A percentile compares a stretch with the other conserved stretches of the same genome.
These are phyloP conservation scores for Lasaia peninsularis DNA, from an alignment of 1,140 invertebrate genomes.

Conservation along the genomic window DNA sequence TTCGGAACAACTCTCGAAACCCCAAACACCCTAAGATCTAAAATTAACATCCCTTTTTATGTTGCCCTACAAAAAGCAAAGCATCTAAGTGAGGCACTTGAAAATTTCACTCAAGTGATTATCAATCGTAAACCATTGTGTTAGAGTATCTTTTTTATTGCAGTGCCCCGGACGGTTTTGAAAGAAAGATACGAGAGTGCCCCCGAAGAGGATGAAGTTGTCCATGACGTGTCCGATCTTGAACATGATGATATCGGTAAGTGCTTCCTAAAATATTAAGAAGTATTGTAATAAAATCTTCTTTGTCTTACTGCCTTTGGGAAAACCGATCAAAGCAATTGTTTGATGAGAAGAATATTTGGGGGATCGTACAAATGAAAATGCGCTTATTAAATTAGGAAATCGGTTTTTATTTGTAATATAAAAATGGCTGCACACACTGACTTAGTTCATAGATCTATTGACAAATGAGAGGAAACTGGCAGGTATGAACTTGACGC, in stretches of 20 bases:
- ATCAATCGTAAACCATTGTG: constrained; percentile 22
- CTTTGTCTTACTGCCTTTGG: constrained; percentile 1
- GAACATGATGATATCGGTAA: constrained; percentile 75
- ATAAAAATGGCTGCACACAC: too few species aligned
- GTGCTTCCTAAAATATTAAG: constrained; percentile 37
- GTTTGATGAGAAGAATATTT: background rate
- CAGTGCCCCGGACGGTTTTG: constrained; percentile 91
- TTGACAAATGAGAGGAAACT: too few species aligned
- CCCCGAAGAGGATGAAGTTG: constrained; percentile 84
- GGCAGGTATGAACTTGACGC: too few species aligned
- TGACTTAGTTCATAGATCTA: too few species aligned
- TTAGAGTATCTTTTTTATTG: constrained; percentile 51
- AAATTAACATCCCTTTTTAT: constrained; percentile 55
- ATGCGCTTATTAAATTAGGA: too few species aligned
- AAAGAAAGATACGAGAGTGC: constrained; percentile 88
- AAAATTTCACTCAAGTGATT: constrained; percentile 22
- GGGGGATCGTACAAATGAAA: too few species aligned
- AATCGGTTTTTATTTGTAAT: too few species aligned
- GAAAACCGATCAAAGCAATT: constrained; percentile 3
- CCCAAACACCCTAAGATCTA: constrained; percentile 53
- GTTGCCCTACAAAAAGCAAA: constrained; percentile 27
- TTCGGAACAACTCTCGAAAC: constrained; percentile 33
- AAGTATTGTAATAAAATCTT: constrained; percentile 21
- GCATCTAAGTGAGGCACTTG: constrained; percentile 40
- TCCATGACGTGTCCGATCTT: constrained; percentile 68